Conservation (phyloP, 2,797 vertebrate species). For the Apodemus agrarius region DNA sequence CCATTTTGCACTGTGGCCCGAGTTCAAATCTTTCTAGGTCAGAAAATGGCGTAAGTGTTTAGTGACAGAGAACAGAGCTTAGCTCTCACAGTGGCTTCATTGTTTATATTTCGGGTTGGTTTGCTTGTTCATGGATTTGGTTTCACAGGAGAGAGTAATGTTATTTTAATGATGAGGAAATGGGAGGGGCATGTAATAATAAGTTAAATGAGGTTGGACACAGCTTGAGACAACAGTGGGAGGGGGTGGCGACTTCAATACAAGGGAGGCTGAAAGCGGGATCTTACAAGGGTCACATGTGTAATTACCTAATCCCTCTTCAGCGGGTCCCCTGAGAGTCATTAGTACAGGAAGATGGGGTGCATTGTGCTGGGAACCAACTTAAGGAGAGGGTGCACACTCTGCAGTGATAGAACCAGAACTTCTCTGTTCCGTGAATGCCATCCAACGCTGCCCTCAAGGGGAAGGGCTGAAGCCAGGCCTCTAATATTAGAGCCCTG, state of each 20-base stretch:
- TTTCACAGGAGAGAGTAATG: constrained; percentile 31
- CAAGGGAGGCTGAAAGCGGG: not conserved
- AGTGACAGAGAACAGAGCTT: not conserved
- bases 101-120: not conserved
- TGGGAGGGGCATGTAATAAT: not conserved
- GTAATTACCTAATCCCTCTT: not conserved
- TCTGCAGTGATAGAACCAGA: not conserved
- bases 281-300: not conserved
- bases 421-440: not conserved
- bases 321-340: not conserved
- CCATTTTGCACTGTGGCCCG: not conserved
- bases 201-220: not conserved
- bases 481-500: not conserved
- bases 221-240: not conserved
- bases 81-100: not conserved
- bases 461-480: not conserved
- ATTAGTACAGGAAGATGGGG: not conserved
- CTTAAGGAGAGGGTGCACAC: not conserved
- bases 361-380: not conserved
- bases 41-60: not conserved
- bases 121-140: not conserved
- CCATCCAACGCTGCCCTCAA: not conserved
- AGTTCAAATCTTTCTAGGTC: not conserved
- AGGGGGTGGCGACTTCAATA: not conserved
- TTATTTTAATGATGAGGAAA: not conserved